Evolutionary conservation across 2,797 vertebrate species (phyloP), one percentile per base, ranked within the genome.

Genomic region (Hephaestus fuliginosus): DNA sequence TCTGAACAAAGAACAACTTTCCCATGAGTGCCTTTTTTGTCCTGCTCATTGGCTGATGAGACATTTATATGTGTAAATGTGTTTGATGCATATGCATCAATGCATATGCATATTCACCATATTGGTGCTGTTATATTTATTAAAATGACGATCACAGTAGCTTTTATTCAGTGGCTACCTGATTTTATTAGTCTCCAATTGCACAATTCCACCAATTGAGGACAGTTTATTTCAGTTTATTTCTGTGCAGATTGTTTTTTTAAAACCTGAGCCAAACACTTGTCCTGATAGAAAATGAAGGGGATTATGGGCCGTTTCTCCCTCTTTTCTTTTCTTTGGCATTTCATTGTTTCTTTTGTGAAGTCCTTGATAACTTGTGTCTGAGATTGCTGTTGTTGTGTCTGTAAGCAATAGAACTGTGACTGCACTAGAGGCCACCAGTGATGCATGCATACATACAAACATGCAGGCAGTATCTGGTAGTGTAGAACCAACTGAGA

Each of bases 51-150:
- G 75, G 20, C 71, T 86, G 12, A 70, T 68, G 51, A 78, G 49
- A 85, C 88, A 70, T 70, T 33, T 44, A 49, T 74, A 72, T 57
- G 63, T 80, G 76, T 78, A 82, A 82, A 88, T 84, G 10, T 60
- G 25, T 25, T 25, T 25, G 25, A 25, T 25, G 25, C 25, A 25
- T 25, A 25, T 25, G 25, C 25, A 25, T 25, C 25, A 25, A 25
- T 25, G 25, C 25, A 25, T 25, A 80, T 72, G 74, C 70, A 68
- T 93, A 88, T 94, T 90, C 95, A 96, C 95, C 96, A 96, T 93
- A 95, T 96, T 96, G 96, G 95, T 96, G 95, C 75, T 90, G 92
- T 92, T 88, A 77, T 94, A 91, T 91, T 93, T 93, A 89, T 94
- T 90, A 22, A 85, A 82, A 91, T 92, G 88, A 93, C 93, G 90